Base-by-base conservation (phyloP, 2,888 invertebrate genomes). In the Rhyacophila evoluta region DNA sequence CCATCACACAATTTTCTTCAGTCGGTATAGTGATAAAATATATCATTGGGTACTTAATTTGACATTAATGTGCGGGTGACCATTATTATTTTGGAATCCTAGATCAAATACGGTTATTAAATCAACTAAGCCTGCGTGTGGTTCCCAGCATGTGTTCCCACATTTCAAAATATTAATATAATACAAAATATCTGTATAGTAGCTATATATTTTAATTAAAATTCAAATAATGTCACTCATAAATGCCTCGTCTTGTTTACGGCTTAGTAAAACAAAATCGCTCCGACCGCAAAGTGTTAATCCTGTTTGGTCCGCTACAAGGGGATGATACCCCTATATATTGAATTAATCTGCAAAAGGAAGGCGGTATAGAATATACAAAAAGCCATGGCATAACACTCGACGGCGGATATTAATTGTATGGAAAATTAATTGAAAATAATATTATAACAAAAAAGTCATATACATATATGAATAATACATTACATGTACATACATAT, bases 251-350 rank as follows among this genome's bases (percentile, higher is more conserved):
- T 55, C 55, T 55, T 55, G 55, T 55, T 55, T 55, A 55, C 55
- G 55, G 55, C 55, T 55, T 55, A 25, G 25, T 55, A 55, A 55
- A 55, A 55, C 55, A 55, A 55, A 55, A 55, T 55, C 55, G 55
- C 55, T 19, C 55, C 55, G 55, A 19, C 55, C 55, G 55, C 55
- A 55, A 19, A 55, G 55, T 55, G 55, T 55, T 55, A 55, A 55
- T 55, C 55, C 55, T 55, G 55, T 55, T 55, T 55, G 55, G 55
- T 55, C 55, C 55, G 55, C 55, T 55, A 55, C 55, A 55, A 55
- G 55, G 55, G 55, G 55, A 55, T 55, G 55, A 55, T 25, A 55
- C 55, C 55, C 41, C 19, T 55, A 55, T 55, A 55, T 55, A 55
- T 55, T 55, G 55, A 55, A 55, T 55, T 55, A 55, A 55, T 55